These are phyloP conservation scores for Temnopleurus reevesii DNA, from an alignment of 53 echinoderm and acorn worm genomes.

Conservation along the genomic window DNA sequence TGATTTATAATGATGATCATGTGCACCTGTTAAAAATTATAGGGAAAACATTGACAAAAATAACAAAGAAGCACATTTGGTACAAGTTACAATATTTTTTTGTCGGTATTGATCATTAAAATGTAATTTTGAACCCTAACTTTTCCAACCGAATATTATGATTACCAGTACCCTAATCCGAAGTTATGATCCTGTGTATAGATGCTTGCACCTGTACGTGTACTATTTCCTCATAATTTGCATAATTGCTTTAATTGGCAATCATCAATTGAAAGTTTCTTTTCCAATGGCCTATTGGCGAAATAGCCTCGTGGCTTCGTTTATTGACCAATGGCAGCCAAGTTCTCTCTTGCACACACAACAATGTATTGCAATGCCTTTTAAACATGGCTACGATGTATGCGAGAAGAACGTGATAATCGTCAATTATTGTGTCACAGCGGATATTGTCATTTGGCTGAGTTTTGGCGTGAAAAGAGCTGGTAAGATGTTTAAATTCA, in stretches of 20 bases:
- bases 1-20: too few species aligned
- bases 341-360: constrained; percentile 24
- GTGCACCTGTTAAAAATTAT: too few species aligned
- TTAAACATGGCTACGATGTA: constrained; percentile 52
- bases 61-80: too few species aligned
- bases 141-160: too few species aligned
- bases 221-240: constrained; percentile 6
- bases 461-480: not conserved
- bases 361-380: not conserved
- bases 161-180: too few species aligned
- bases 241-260: constrained; percentile 61
- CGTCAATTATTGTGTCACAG: not conserved
- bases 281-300: constrained; percentile 56
- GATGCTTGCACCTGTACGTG: not conserved
- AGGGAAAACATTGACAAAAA: too few species aligned
- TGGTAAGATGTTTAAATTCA: constrained; percentile 6
- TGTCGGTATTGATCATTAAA: too few species aligned
- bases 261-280: constrained; percentile 45
- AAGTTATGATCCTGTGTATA: too few species aligned
- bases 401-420: constrained; percentile 35
- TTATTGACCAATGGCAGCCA: constrained; percentile 48
- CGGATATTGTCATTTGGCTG: not conserved
- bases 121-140: too few species aligned
- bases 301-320: constrained; percentile 42
- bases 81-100: too few species aligned